phyloP scores from a whole-genome alignment of 2,113 vertebrate species.

The Archilochus colubris region DNA sequence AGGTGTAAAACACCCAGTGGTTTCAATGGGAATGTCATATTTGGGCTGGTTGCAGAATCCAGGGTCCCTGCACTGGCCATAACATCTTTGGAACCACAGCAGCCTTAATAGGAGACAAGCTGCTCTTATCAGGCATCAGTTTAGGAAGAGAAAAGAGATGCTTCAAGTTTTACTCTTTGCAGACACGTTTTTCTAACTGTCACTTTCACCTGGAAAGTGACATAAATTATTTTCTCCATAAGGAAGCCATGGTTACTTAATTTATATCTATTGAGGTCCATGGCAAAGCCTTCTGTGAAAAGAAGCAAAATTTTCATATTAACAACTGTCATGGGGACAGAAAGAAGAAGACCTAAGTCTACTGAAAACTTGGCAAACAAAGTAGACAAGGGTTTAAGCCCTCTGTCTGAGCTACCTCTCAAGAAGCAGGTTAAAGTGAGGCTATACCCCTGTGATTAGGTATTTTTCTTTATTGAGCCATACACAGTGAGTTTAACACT shows the following conservation, averaged over 20 bases:
- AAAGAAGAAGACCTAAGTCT: background rate
- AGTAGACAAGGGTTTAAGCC: background rate
- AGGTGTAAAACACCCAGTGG: too few relatives aligned
- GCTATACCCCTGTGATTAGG: background rate
- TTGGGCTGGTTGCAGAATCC: background rate
- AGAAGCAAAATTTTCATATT: background rate
- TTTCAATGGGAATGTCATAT: accelerated
- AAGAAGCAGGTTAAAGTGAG: background rate
- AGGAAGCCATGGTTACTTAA: background rate
- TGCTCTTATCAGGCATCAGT: background rate
- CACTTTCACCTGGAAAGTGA: background rate
- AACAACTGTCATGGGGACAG: background rate
- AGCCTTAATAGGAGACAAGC: background rate
- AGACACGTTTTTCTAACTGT: background rate
- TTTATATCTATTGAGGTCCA: background rate
- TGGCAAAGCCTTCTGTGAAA: background rate
- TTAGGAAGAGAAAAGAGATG: background rate
- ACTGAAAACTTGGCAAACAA: background rate
- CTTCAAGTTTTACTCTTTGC: background rate
- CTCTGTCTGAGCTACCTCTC: background rate
- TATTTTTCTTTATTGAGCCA: background rate
- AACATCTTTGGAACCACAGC: background rate
- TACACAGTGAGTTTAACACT: background rate
- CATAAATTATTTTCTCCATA: background rate
- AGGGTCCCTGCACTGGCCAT: accelerated